phyloP scores from a whole-genome alignment of 35 echinoderm and acorn worm genomes.

The Stichopus chloronotus region DNA sequence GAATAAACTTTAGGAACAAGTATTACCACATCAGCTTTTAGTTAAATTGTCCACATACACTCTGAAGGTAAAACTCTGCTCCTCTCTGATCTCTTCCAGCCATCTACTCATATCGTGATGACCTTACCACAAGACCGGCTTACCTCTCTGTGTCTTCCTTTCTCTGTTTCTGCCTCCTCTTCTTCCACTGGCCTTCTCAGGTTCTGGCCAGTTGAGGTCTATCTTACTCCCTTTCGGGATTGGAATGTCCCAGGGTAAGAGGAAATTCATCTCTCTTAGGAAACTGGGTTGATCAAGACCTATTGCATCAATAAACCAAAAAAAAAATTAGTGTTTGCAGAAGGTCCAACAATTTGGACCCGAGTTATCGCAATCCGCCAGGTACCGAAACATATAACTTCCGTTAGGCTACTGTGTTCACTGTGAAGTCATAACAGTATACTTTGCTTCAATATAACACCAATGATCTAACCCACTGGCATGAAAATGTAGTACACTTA shows the following conservation, averaged over 20 bases:
- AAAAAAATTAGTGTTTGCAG: background rate
- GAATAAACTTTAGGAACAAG: too few species aligned
- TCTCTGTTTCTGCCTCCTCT: conserved; percentile 84
- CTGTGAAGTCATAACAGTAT: too few species aligned
- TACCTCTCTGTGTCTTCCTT: conserved; percentile 81
- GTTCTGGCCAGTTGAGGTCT: conserved; percentile 91
- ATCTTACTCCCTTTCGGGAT: conserved; percentile 83
- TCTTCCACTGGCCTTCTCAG: conserved; percentile 53
- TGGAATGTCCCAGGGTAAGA: conserved; percentile 94
- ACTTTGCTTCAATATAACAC: too few species aligned
- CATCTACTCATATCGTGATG: background rate
- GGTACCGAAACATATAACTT: background rate
- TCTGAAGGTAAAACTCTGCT: too few species aligned
- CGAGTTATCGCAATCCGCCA: background rate
- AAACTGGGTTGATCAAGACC: conserved; percentile 89
- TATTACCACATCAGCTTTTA: too few species aligned
- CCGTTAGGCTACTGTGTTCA: too few species aligned
- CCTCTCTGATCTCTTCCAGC: background rate
- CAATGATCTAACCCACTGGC: too few species aligned
- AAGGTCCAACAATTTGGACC: background rate
- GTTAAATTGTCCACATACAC: too few species aligned
- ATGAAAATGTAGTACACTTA: too few species aligned
- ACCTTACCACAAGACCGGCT: background rate
- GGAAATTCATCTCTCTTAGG: conserved; percentile 79
- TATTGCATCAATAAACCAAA: background rate